Conservation (phyloP, 1,140 invertebrate genomes). For the Phenacoccus solenopsis region DNA sequence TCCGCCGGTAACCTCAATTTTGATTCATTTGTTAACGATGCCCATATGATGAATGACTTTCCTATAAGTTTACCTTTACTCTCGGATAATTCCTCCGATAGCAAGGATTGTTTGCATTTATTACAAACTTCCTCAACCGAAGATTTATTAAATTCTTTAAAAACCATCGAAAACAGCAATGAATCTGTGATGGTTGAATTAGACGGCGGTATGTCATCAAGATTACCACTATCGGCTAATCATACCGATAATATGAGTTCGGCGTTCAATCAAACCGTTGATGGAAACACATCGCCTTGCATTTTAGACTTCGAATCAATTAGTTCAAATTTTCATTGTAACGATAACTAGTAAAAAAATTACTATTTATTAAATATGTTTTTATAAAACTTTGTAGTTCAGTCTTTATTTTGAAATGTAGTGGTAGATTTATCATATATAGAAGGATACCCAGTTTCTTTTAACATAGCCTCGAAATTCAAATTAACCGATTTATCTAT, state of each 20-base stretch:
- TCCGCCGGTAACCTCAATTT: not conserved
- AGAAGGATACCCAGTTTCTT: not conserved
- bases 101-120: not conserved
- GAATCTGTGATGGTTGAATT: not conserved
- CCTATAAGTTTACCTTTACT: not conserved
- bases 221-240: not conserved
- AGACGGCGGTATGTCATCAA: not conserved
- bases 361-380: not conserved
- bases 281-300: not conserved
- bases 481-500: not conserved
- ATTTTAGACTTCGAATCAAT: not conserved
- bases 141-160: not conserved
- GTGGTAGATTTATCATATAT: not conserved
- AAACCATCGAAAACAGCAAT: not conserved
- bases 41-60: not conserved
- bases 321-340: not conserved
- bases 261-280: not conserved
- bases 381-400: not conserved
- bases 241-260: not conserved
- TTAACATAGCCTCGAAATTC: not conserved
- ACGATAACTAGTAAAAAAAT: not conserved
- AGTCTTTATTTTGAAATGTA: not conserved
- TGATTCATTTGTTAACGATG: not conserved
- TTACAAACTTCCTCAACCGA: not conserved
- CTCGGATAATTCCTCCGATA: not conserved